Evolutionary conservation across 2,888 invertebrate genomes (phyloP).

Genomic region (Apeira syringaria): DNA sequence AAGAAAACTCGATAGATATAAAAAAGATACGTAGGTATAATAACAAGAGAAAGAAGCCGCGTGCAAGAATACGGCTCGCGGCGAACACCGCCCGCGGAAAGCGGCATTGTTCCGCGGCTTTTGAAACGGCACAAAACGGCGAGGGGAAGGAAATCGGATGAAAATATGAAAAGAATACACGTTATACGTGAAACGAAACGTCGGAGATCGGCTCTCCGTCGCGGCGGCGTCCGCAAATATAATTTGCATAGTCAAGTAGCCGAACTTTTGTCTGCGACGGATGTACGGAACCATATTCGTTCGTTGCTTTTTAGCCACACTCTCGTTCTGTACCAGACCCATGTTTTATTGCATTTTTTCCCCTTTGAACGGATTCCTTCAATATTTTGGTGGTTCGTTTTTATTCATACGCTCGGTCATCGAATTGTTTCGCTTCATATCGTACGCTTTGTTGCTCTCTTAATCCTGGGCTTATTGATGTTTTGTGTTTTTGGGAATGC

Average conservation of each 20-base stretch:
- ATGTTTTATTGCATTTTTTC: slow-evolving; percentile 81
- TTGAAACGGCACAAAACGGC: slow-evolving; percentile 79
- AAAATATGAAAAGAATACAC: slow-evolving; percentile 84
- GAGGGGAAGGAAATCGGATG: slow-evolving; percentile 83
- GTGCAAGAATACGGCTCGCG: slow-evolving; percentile 79
- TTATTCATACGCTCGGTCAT: slow-evolving; percentile 79
- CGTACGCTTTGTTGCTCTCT: slow-evolving; percentile 61
- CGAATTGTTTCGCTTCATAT: slow-evolving; percentile 78
- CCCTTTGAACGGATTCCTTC: slow-evolving; percentile 83
- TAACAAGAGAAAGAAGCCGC: slow-evolving; percentile 76
- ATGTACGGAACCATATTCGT: slow-evolving; percentile 81
- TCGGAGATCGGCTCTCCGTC: slow-evolving; percentile 77
- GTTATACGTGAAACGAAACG: slow-evolving; percentile 80
- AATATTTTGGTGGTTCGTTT: slow-evolving; percentile 81
- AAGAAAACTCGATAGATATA: slow-evolving; percentile 78
- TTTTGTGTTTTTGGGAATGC: slow-evolving; percentile 26
- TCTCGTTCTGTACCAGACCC: slow-evolving; percentile 73
- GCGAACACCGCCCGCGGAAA: slow-evolving; percentile 77
- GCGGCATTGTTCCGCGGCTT: slow-evolving; percentile 80
- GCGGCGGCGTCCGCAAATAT: slow-evolving; percentile 83
- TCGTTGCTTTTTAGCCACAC: slow-evolving; percentile 81
- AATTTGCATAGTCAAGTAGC: slow-evolving; percentile 84
- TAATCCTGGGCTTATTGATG: slow-evolving; percentile 39
- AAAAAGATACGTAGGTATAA: slow-evolving; percentile 69
- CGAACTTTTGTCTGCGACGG: slow-evolving; percentile 81